Conservation (phyloP, 2,113 vertebrate species). For the Suncus etruscus region DNA sequence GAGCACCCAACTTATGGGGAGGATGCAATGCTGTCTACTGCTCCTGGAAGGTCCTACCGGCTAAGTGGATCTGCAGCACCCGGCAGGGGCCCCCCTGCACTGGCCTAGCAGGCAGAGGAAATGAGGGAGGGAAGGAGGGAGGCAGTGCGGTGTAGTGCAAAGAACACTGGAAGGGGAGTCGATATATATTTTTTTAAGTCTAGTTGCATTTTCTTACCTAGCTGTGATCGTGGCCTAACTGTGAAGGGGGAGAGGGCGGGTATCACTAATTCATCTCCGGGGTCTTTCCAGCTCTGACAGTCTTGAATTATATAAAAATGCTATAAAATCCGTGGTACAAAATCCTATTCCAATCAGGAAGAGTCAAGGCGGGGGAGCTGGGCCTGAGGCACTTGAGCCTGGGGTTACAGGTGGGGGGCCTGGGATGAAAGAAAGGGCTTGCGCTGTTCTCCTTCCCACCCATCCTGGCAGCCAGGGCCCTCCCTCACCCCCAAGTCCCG, state of each 20-base stretch:
- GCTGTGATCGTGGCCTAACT: not conserved
- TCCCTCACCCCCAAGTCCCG: not conserved
- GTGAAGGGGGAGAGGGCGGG: not conserved
- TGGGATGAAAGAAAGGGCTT: not conserved
- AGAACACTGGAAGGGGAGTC: slow-evolving; percentile 34
- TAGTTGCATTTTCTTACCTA: slow-evolving; percentile 6
- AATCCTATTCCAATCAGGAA: slow-evolving; percentile 68
- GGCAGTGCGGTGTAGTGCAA: slow-evolving; percentile 34
- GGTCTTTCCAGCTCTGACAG: slow-evolving; percentile 48
- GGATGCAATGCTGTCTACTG: too few relatives aligned
- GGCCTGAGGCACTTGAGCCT: slow-evolving; percentile 78
- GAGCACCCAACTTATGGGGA: too few relatives aligned
- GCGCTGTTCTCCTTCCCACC: not conserved
- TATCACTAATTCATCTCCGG: slow-evolving; percentile 32
- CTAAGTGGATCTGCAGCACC: too few relatives aligned
- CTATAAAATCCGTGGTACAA: slow-evolving; percentile 80
- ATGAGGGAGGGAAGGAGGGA: not conserved
- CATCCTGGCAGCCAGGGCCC: not conserved
- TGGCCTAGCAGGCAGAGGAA: not conserved
- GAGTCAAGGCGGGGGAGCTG: slow-evolving; percentile 28
- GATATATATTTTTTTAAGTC: not conserved
- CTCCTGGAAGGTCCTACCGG: too few relatives aligned
- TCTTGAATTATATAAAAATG: slow-evolving; percentile 78
- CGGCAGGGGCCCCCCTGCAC: too few relatives aligned
- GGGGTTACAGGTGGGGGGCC: not conserved